A percentile compares a stretch with the other conserved stretches of the same genome.
Evolutionary conservation across 2,888 invertebrate species (phyloP).

Genomic region (Lymantria monacha): DNA sequence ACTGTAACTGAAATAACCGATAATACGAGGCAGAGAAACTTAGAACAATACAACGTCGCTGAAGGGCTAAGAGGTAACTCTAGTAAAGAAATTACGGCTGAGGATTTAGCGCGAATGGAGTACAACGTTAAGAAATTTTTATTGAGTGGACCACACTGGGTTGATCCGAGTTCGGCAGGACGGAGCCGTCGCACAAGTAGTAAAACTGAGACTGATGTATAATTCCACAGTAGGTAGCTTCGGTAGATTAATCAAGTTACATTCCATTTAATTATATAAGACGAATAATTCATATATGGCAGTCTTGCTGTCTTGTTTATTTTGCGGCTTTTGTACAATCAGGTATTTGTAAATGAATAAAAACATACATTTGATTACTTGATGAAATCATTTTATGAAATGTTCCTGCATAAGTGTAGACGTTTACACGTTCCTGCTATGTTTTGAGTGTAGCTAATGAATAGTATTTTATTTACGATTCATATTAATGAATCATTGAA

Average conservation of each 20-base stretch:
- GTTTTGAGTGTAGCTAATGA: conserved; percentile 6
- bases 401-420: conserved; percentile 33
- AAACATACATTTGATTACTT: conserved; percentile 1
- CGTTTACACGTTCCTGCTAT: conserved; percentile 12
- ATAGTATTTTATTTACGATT: conserved; percentile 19
- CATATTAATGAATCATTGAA: conserved; percentile 34
- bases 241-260: conserved; percentile 29
- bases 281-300: conserved; percentile 20
- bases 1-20: conserved; percentile 65
- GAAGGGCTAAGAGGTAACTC: conserved; percentile 56
- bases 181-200: conserved; percentile 76
- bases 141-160: conserved; percentile 81
- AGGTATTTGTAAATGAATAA: conserved; percentile 5
- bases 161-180: conserved; percentile 47
- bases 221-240: conserved; percentile 55
- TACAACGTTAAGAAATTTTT: conserved; percentile 89
- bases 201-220: conserved; percentile 82
- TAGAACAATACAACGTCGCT: conserved; percentile 48
- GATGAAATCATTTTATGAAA: conserved; percentile 10
- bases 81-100: conserved; percentile 71
- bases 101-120: conserved; percentile 88
- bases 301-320: conserved; percentile 21
- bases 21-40: conserved; percentile 51
- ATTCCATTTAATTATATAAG: conserved; percentile 30
- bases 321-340: conserved; percentile 14